Evolutionary conservation across 2,113 vertebrate species (phyloP), one percentile per base, ranked within the genome.

Genomic region (Pluvialis apricaria): DNA sequence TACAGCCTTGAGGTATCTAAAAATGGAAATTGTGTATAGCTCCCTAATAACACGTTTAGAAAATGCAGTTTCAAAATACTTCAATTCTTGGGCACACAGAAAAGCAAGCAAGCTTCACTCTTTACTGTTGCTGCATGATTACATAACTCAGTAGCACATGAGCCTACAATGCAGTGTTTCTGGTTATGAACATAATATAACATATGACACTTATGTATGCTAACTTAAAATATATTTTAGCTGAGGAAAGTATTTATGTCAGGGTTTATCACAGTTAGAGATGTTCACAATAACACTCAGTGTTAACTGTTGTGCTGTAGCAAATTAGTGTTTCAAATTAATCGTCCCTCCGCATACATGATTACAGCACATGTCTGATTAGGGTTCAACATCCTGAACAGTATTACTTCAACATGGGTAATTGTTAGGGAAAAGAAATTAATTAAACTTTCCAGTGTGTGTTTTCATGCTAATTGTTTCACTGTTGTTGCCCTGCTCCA

Each of bases 261-360:
- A 5, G 28, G 54, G 51, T 47, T 96, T 88, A 95, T 32, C 31
- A 49, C 51, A 71, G 61, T 91, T 92, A 91, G 82, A 96, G 76
- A 65, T 34, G 26, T 58, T 96, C 60, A 40, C 17, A 75, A 16
- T 82, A 92, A 55, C 2, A 1, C 28, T 88, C 40, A 38, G 29
- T 75, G 75, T 83, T 97, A 95, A 95, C 91, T 94, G 55, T 82
- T 84, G 40, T 81, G 78, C 51, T 77, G 42, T 47, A 72, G 40
- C 5, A 52, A 96, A 82, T 25, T 68, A 86, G 18, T 60, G 28
- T 68, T 86, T 86, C 36, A 45, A 90, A 65, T 95, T 90, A 93
- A 70, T 32, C 15, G 28, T 91, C 18, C 10, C 25, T 69, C 62
- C 84, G 60, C 15, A 29, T 89, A 44, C 31, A 4, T 65, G 38